Base-by-base conservation (phyloP, 2,888 invertebrate genomes). In the Protodeltote pygarga region DNA sequence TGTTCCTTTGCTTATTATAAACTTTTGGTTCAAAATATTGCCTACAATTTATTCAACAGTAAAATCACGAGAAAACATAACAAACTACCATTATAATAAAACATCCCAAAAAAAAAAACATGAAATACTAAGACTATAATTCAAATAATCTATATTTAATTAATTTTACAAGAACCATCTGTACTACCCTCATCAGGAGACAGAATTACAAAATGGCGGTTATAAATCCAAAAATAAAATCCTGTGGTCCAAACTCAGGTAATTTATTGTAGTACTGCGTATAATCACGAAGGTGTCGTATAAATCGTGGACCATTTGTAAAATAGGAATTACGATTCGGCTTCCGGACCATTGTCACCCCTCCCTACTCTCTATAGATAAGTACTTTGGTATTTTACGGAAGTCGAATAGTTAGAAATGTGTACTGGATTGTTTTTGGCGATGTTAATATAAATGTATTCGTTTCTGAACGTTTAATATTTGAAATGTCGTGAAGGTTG, bases 241-340 rank as follows among this genome's bases (percentile, higher is more conserved):
- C 87, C 85, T 79, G 82, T 79, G 77, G 75, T 76, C 76, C 77
- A 77, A 72, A 78, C 79, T 78, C 83, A 81, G 83, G 89, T 89
- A 90, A 92, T 92, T 91, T 91, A 92, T 90, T 80, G 84, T 79
- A 75, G 78, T 79, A 79, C 75, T 77, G 77, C 78, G 90, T 86
- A 92, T 92, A 91, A 91, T 92, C 91, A 92, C 83, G 65, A 68
- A 85, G 87, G 88, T 89, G 90, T 83, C 89, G 87, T 82, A 91
- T 92, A 92, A 92, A 92, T 92, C 82, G 84, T 86, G 82, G 75
- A 77, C 87, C 91, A 89, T 91, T 92, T 91, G 90, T 90, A 87
- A 89, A 92, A 91, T 90, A 87, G 86, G 89, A 85, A 90, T 90
- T 88, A 89, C 88, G 83, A 73, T 71, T 81, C 78, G 71, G 79